A percentile compares a stretch with the other conserved stretches of the same genome.
Conservation (phyloP, 2,888 invertebrate genomes). For the Bugulina stolonifera region DNA sequence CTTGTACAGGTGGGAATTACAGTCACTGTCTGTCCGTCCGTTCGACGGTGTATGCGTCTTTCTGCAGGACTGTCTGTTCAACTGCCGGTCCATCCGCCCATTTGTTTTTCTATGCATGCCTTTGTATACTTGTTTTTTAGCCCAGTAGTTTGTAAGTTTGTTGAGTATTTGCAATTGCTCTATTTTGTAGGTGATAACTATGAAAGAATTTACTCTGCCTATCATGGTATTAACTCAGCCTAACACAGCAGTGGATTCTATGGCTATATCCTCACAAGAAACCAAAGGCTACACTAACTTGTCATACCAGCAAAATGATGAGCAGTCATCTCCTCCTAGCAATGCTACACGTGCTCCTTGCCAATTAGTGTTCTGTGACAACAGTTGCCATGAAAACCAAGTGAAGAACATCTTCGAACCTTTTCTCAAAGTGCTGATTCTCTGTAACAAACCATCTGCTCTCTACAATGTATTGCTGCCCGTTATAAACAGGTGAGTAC, state of each 20-base stretch:
- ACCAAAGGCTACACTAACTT: not conserved
- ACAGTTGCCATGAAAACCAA: not conserved
- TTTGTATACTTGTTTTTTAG: no score
- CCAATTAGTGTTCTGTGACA: conserved; percentile 5
- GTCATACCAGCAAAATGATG: not conserved
- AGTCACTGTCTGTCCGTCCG: no score
- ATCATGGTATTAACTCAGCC: conserved; percentile 41
- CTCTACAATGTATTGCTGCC: conserved; percentile 43
- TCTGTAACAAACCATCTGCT: conserved; percentile 38
- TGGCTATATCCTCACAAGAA: not conserved
- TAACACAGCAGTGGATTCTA: conserved; percentile 7
- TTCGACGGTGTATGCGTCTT: no score
- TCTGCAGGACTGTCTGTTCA: no score
- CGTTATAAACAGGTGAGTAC: conserved; percentile 42
- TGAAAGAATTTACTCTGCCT: conserved; percentile 48
- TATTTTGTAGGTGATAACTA: conserved; percentile 41
- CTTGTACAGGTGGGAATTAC: conserved; percentile 39
- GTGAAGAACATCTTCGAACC: not conserved
- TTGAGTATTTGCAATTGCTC: no score
- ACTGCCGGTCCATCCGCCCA: no score
- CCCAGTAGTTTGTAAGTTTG: no score
- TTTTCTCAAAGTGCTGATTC: conserved; percentile 32
- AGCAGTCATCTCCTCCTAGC: not conserved
- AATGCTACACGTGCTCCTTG: not conserved
- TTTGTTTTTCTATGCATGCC: no score